Evolutionary conservation across 2,888 invertebrate species (phyloP).

Genomic region (Stenolophus ochropezus): DNA sequence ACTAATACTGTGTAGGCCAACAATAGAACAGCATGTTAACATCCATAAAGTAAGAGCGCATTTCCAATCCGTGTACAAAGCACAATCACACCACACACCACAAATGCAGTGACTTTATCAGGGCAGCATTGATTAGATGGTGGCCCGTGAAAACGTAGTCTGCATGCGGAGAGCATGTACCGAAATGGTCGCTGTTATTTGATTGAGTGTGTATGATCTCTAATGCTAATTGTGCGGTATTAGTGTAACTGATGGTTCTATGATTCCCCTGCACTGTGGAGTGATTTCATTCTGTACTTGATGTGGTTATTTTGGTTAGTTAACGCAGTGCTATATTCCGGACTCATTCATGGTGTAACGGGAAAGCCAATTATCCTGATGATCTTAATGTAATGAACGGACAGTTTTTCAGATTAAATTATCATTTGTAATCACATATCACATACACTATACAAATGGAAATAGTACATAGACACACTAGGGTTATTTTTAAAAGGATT

Average conservation of each 20-base stretch:
- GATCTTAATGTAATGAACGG: background rate
- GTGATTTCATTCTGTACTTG: constrained; percentile 27
- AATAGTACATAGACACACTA: too few species aligned
- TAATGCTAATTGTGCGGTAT: constrained; percentile 39
- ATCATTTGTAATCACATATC: too few species aligned
- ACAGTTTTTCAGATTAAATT: background rate
- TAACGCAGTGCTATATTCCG: background rate
- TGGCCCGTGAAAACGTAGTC: constrained; percentile 8
- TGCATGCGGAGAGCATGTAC: background rate
- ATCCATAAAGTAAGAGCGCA: background rate
- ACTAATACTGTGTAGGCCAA: background rate
- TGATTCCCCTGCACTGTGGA: background rate
- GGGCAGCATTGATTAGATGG: constrained; percentile 4
- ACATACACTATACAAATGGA: too few species aligned
- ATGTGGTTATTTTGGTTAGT: constrained; percentile 4
- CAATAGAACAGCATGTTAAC: background rate
- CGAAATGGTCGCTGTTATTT: background rate
- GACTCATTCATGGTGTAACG: background rate
- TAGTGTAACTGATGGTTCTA: constrained; percentile 36
- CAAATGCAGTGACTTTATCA: constrained; percentile 18
- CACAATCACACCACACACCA: background rate
- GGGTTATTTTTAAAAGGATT: too few species aligned
- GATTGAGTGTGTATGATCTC: constrained; percentile 39
- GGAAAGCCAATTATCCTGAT: background rate
- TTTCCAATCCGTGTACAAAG: background rate